Conservation (phyloP, 2,113 vertebrate species). For the Dasypus novemcinctus region DNA sequence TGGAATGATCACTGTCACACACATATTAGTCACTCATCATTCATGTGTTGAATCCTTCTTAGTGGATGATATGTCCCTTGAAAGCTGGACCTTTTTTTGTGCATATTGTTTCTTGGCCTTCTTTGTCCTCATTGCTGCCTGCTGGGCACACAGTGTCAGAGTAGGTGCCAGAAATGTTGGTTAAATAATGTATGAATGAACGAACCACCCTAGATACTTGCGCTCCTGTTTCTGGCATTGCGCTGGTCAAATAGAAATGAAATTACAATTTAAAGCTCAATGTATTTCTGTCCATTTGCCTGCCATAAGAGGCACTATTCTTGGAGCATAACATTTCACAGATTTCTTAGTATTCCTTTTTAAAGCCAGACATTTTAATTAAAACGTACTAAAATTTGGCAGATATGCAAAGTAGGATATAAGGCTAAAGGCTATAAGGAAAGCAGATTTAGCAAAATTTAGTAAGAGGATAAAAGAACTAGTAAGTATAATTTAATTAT, state of each 20-base stretch:
- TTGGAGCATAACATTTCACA: neutral
- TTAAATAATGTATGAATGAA: neutral
- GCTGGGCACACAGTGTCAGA: too few relatives aligned
- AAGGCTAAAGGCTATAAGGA: neutral
- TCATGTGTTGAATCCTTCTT: neutral
- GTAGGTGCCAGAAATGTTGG: neutral
- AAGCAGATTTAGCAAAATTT: neutral
- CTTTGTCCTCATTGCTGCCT: neutral
- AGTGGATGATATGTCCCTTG: neutral
- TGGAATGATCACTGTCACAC: neutral
- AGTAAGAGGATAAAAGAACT: conserved; percentile 6
- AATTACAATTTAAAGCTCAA: neutral
- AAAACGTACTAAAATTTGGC: neutral
- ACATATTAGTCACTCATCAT: neutral
- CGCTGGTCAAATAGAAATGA: conserved; percentile 6
- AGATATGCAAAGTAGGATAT: neutral
- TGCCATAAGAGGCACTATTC: neutral
- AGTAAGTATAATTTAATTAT: neutral
- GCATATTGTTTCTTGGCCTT: neutral
- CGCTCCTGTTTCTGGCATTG: neutral
- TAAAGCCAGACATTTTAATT: conserved; percentile 32
- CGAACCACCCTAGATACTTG: neutral
- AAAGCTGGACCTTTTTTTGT: neutral
- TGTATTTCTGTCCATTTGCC: neutral
- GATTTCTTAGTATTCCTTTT: conserved; percentile 42